Base-by-base conservation (phyloP, 2,113 vertebrate genomes). In the Numida meleagris region DNA sequence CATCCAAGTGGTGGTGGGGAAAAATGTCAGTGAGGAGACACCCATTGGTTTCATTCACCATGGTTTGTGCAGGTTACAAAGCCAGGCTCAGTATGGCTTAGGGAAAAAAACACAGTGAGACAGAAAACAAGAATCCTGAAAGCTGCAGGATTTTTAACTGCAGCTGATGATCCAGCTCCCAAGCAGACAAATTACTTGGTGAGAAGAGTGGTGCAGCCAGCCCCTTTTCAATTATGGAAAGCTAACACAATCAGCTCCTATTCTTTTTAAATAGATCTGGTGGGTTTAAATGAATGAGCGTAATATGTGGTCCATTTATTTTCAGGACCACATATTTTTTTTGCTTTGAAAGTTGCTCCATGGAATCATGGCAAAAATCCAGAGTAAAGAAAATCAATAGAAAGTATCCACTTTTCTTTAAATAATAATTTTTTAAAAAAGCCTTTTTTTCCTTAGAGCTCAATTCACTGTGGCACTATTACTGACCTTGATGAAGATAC, bases 241-340 rank as follows among this genome's bases (percentile, higher is more conserved):
- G 53, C 93, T 95, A 97, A 96, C 94, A 93, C 94, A 97, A 96
- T 97, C 93, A 95, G 86, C 66, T 87, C 81, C 95, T 91, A 95
- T 96, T 95, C 89, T 96, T 94, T 93, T 89, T 75, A 81, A 87
- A 95, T 78, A 88, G 85, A 88, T 89, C 79, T 89, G 72, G 88
- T 90, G 76, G 10, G 43, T 90, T 85, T 74, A 95, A 91, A 96
- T 93, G 89, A 88, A 96, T 91, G 91, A 83, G 72, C 59, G 40
- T 93, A 94, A 96, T 78, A 83, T 72, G 51, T 77, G 57, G 91
- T 86, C 94, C 93, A 94, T 96, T 95, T 95, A 90, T 94, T 97
- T 96, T 88, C 82, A 91, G 89, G 93, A 95, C 89, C 61, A 38
- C 16, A n/a, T n/a, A n/a, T n/a, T n/a, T n/a, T n/a, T n/a, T n/a